Conservation (phyloP, 1,140 invertebrate species). For the Nephotettix cincticeps region DNA sequence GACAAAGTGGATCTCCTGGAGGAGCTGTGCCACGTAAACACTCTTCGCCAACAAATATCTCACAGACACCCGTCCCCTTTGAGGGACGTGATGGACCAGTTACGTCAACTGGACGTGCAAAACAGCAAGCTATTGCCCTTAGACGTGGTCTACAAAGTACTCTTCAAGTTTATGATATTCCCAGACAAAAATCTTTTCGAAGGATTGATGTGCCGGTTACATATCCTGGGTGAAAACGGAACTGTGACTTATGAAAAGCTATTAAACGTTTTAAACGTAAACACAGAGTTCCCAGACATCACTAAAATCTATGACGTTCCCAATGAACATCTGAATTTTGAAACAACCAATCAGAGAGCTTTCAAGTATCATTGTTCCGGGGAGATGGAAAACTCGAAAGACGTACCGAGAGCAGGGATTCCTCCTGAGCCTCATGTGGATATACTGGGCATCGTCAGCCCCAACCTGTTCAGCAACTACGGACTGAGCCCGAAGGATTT, state of each 20-base stretch:
- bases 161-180: not conserved
- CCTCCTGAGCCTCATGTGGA: not conserved
- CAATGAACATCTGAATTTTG: conserved; percentile 1
- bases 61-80: not conserved
- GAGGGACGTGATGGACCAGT: not conserved
- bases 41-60: not conserved
- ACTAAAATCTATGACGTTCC: not conserved
- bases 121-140: not conserved
- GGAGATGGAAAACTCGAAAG: not conserved
- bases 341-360: not conserved
- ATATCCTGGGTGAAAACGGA: not conserved
- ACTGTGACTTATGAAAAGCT: not conserved
- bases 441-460: not conserved
- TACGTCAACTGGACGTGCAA: not conserved
- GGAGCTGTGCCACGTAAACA: not conserved
- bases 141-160: not conserved
- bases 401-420: not conserved
- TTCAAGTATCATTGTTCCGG: not conserved
- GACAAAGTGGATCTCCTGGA: conserved; percentile 11
- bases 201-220: not conserved
- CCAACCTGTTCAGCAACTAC: not conserved
- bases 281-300: not conserved
- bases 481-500: not conserved
- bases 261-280: not conserved
- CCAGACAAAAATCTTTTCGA: not conserved